phyloP scores from a whole-genome alignment of 2,113 vertebrate genomes.

The Platysternon megacephalum region DNA sequence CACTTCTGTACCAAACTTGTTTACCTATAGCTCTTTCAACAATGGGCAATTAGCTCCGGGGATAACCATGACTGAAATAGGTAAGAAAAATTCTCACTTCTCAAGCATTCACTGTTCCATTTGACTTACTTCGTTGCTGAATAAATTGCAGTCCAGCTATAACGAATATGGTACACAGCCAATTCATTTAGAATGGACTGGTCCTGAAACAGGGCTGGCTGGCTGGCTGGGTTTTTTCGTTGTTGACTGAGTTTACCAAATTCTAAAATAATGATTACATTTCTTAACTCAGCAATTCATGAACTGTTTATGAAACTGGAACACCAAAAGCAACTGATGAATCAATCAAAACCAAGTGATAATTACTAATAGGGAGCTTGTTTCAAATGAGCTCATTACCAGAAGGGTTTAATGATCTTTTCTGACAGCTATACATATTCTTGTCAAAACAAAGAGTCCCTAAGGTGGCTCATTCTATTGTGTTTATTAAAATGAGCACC shows the following conservation, averaged over 20 bases:
- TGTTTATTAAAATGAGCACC: background rate
- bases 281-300: slow-evolving; percentile 28
- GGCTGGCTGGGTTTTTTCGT: background rate
- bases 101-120: background rate
- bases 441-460: slow-evolving; percentile 35
- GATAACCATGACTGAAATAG: slow-evolving; percentile 94
- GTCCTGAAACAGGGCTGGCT: background rate
- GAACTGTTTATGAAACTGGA: slow-evolving; percentile 57
- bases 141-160: background rate
- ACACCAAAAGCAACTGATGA: slow-evolving; percentile 37
- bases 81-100: slow-evolving; percentile 79
- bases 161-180: background rate
- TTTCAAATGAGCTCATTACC: slow-evolving; percentile 63
- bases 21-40: slow-evolving; percentile 96
- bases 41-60: slow-evolving; percentile 91
- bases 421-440: background rate
- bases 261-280: slow-evolving; percentile 19
- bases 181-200: background rate
- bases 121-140: background rate
- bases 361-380: slow-evolving; percentile 51
- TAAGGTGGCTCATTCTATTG: background rate
- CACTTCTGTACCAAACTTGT: slow-evolving; percentile 97
- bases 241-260: background rate
- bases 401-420: slow-evolving; percentile 58
- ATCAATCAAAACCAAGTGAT: slow-evolving; percentile 59